These are phyloP conservation scores for Calephelis virginiensis DNA, from an alignment of 1,140 invertebrate genomes.

Conservation along the genomic window DNA sequence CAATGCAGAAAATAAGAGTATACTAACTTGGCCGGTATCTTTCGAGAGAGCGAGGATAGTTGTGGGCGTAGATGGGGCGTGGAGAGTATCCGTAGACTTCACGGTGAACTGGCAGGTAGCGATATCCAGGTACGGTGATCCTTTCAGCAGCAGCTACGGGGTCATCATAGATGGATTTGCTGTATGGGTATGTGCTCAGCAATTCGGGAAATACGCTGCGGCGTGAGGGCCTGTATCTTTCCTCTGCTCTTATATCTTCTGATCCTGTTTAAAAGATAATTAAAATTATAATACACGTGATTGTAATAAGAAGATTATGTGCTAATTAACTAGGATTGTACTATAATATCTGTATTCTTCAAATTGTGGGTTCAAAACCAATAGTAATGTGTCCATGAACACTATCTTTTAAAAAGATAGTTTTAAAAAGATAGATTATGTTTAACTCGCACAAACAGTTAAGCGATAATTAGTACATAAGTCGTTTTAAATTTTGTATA, in stretches of 20 bases:
- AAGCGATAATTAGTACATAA: too few species aligned
- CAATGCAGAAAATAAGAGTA: conserved; percentile 26
- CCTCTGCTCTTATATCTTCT: conserved; percentile 92
- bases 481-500: too few species aligned
- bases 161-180: conserved; percentile 92
- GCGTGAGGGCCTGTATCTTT: conserved; percentile 83
- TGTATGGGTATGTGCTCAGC: conserved; percentile 79
- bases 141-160: conserved; percentile 87
- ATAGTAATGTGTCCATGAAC: too few species aligned
- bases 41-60: conserved; percentile 86
- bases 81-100: conserved; percentile 93
- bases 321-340: too few species aligned
- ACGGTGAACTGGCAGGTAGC: conserved; percentile 91
- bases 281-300: neutral
- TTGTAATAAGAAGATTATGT: neutral
- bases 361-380: too few species aligned
- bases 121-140: conserved; percentile 91
- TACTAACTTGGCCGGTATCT: conserved; percentile 92
- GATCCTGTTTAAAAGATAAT: conserved; percentile 81
- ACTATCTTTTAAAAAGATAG: too few species aligned
- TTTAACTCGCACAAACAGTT: too few species aligned
- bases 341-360: too few species aligned
- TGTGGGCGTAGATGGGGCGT: conserved; percentile 90
- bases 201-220: conserved; percentile 86
- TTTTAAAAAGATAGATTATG: too few species aligned